phyloP scores from a whole-genome alignment of 1,140 invertebrate species.

The Frieseomelitta varia region DNA sequence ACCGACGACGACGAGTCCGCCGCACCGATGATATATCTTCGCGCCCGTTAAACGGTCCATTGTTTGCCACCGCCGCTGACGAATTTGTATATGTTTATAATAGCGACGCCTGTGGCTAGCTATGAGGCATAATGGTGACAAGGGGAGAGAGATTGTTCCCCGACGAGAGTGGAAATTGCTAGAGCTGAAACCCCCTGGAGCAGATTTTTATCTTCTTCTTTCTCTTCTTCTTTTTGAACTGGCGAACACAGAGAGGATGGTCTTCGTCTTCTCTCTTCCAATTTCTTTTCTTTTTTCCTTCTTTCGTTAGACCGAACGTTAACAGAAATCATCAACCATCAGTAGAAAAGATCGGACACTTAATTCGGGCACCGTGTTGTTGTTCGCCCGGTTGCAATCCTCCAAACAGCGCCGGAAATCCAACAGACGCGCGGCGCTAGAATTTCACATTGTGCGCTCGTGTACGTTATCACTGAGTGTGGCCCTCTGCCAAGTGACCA shows the following conservation, averaged over 20 bases:
- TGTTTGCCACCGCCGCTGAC: constrained; percentile 80
- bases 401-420: neutral
- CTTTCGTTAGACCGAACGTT: neutral
- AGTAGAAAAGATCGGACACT: constrained; percentile 30
- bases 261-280: too few relatives aligned
- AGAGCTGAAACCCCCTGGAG: neutral
- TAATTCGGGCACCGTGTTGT: constrained; percentile 15
- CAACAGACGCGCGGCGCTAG: constrained; percentile 26
- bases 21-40: constrained; percentile 81
- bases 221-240: neutral
- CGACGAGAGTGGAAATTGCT: constrained; percentile 38
- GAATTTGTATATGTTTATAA: constrained; percentile 83
- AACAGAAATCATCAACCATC: too few relatives aligned
- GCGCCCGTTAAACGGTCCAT: constrained; percentile 80
- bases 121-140: constrained; percentile 49
- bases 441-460: constrained; percentile 51
- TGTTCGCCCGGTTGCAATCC: neutral
- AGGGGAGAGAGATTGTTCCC: constrained; percentile 48
- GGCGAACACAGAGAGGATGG: too few relatives aligned
- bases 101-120: constrained; percentile 70
- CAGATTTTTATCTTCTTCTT: neutral
- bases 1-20: constrained; percentile 54
- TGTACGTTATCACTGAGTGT: constrained; percentile 54
- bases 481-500: constrained; percentile 49
- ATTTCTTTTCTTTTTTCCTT: neutral